Evolutionary conservation across 64 coral and sea anemone genomes (phyloP), one percentile per base, ranked within the genome.

Genomic region (Actinia equina): DNA sequence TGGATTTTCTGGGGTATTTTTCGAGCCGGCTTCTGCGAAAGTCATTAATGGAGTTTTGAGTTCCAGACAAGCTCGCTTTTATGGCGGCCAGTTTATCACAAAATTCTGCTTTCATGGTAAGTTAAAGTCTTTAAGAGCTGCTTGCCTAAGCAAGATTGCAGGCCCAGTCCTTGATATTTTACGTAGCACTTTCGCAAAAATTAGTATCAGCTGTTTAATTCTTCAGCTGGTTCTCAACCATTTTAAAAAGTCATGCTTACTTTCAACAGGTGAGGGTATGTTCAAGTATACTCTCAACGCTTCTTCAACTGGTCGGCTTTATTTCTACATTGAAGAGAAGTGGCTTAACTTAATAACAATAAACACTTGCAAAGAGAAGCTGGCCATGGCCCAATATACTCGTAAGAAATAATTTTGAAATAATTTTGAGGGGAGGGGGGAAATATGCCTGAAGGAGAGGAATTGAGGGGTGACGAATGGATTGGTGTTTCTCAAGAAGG

Each of bases 31-130:
- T 19, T 67, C 86, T 53, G 53, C 88, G 20, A 97, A 93, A 91
- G 77, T 86, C 17, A 71, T 97, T 30, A 84, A n/a, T 11, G 94
- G 91, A 46, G 79, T 93, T 3, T 59, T 93, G 17, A 97, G 94
- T 59, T 93, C 91, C 20, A 85, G 86, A 74, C 85, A 85, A 9
- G 91, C 94, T 30, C 82, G 94, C 37, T 80, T 97, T 54, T 79
- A 97, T 84, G 83, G 92, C 65, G 94, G 94, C 18, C 94, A 97
- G 80, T 88, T 90, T 44, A 3, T 97, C 9, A 93, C 88, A 20
- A 93, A 87, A 55, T 97, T 93, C 61, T 90, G 91, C 83, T 96
- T 97, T 91, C 67, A 93, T 27, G 94, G 94, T 97, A 85, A 63
- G 88, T 91, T 87, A 10, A 0, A 41, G 7, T 15, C 25, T 26